These are phyloP conservation scores for Pygmarrhopalites habei DNA, from an alignment of 1,140 invertebrate species.

Conservation along the genomic window DNA sequence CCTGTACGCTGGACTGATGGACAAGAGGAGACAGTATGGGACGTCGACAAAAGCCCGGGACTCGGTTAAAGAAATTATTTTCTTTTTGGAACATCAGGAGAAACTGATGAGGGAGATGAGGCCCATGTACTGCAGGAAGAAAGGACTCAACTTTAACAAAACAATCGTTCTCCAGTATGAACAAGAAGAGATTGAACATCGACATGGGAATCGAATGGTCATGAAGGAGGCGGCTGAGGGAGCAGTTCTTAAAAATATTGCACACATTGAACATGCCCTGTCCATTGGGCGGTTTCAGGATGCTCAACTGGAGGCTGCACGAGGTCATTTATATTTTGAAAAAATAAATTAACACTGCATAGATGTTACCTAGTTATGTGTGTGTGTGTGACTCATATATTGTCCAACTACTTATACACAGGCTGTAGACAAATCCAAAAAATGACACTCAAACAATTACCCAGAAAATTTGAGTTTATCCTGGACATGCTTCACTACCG, in stretches of 20 bases:
- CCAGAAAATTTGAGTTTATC: conserved; percentile 7
- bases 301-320: background rate
- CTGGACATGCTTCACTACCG: conserved; percentile 5
- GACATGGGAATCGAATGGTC: background rate
- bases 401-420: too few relatives aligned
- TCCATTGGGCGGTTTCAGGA: background rate
- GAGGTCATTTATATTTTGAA: too few relatives aligned
- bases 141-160: conserved; percentile 1
- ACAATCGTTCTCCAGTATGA: background rate
- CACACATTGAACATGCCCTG: conserved; percentile 4
- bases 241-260: conserved; percentile 1
- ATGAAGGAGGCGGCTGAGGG: background rate
- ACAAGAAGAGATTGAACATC: background rate
- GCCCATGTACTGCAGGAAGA: conserved; percentile 4
- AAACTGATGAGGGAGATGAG: background rate
- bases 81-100: conserved; percentile 6
- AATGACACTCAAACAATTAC: background rate
- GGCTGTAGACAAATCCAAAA: background rate
- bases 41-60: background rate
- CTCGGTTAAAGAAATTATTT: background rate
- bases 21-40: too few relatives aligned
- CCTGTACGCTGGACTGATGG: too few relatives aligned
- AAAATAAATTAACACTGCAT: too few relatives aligned
- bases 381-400: too few relatives aligned
- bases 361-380: too few relatives aligned